Conservation (phyloP, 2,888 invertebrate species). For the Gisinianus flammeolus region DNA sequence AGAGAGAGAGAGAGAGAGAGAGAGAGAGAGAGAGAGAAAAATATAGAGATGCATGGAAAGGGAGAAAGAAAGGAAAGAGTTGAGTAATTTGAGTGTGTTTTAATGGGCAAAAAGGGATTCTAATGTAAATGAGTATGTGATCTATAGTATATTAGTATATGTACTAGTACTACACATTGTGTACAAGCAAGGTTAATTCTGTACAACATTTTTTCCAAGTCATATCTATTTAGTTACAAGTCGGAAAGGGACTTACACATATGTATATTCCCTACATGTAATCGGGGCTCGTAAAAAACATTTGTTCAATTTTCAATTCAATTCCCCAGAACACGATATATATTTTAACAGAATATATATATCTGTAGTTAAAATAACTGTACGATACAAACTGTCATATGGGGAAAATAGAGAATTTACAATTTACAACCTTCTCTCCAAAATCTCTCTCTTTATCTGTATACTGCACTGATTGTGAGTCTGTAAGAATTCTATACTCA, state of each 20-base stretch:
- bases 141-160: not conserved
- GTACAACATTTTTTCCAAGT: not conserved
- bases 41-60: not conserved
- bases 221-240: not conserved
- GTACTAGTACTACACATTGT: not conserved
- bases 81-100: constrained; percentile 24
- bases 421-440: not conserved
- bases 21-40: not conserved
- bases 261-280: not conserved
- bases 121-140: no score
- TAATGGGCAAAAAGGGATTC: not conserved
- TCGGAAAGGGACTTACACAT: not conserved
- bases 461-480: not conserved
- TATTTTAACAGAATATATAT: no score
- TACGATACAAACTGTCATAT: not conserved
- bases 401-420: not conserved
- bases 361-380: not conserved
- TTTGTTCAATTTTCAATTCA: constrained; percentile 2
- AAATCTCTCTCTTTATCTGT: not conserved
- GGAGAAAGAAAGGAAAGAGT: not conserved
- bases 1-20: not conserved
- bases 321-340: not conserved
- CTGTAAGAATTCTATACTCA: no score
- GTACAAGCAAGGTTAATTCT: not conserved
- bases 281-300: not conserved